Evolutionary conservation across 2,113 vertebrate genomes (phyloP), one percentile per base, ranked within the genome.

Genomic region (Nycticryphes semicollaris): DNA sequence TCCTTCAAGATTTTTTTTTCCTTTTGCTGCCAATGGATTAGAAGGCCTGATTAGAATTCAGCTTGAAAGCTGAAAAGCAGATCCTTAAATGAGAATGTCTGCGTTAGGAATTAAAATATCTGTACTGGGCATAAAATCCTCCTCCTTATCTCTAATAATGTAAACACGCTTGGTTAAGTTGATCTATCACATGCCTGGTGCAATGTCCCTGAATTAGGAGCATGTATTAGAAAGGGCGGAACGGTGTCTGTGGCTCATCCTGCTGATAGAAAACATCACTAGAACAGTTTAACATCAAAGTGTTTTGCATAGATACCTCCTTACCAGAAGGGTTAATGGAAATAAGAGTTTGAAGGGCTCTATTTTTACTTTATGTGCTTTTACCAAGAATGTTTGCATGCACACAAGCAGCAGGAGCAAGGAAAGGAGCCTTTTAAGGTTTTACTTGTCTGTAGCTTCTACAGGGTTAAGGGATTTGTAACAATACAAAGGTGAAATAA

Each of bases 91-190:
- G 90, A 97, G 91, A 94, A 87, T 84, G 96, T 82, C 96, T 96
- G 75, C 7, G 9, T 96, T 97, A 96, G 93, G 95, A 97, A 98
- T 98, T 96, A 97, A 97, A 97, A 97, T 96, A 94, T 95, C 94
- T 66, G 53, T 90, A 84, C 64, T 92, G 79, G 90, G 81, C 87
- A 93, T 73, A 92, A 98, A 98, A 97, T 94, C 97, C 97, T 97
- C 97, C 97, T 98, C 95, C 94, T 98, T 97, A 94, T 98, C 97
- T 98, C 95, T 74, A 84, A 67, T 94, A 89, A 96, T 96, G 90
- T 98, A 98, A 98, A 98, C 96, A 98, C 37, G 41, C 63, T 98
- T 97, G 97, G 80, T 96, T 97, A 96, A 97, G 95, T 97, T 97
- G 95, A 87, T 95, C 88, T 93, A 81, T 91, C 97, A 95, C 94